Evolutionary conservation across 2,113 vertebrate species (phyloP).

Genomic region (Erinaceus europaeus): DNA sequence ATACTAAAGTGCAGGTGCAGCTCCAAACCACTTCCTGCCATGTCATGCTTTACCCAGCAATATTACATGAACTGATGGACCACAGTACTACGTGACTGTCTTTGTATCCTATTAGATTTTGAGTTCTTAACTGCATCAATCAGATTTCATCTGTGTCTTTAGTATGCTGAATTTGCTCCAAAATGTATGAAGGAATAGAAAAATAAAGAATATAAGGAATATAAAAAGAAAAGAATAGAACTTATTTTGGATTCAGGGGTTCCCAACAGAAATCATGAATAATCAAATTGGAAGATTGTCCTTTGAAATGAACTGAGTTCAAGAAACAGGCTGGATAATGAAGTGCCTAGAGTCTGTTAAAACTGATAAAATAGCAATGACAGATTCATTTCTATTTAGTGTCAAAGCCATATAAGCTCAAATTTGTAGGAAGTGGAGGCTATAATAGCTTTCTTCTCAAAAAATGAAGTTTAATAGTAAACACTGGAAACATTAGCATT

Average conservation of each 20-base stretch:
- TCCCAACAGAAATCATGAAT: neutral
- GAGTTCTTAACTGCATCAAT: neutral
- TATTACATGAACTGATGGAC: neutral
- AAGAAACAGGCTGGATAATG: neutral
- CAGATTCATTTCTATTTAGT: conserved; percentile 37
- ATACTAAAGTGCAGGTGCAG: too few species aligned
- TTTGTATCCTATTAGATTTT: neutral
- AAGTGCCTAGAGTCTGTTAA: neutral
- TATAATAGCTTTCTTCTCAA: neutral
- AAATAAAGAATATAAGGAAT: neutral
- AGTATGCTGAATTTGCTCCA: neutral
- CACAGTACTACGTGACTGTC: neutral
- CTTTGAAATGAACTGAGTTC: neutral
- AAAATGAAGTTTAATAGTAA: conserved; percentile 5
- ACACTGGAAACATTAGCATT: conserved; percentile 1
- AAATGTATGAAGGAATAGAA: neutral
- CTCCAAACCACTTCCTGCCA: too few species aligned
- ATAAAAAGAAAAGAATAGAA: conserved; percentile 1
- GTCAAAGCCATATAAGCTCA: neutral
- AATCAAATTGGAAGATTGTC: neutral
- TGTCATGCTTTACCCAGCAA: neutral
- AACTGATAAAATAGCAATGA: neutral
- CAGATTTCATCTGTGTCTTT: neutral
- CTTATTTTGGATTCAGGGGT: neutral
- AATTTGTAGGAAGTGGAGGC: neutral